Evolutionary conservation across 2,113 vertebrate species (phyloP), one percentile per base, ranked within the genome.

Genomic region (Toxostoma redivivum): DNA sequence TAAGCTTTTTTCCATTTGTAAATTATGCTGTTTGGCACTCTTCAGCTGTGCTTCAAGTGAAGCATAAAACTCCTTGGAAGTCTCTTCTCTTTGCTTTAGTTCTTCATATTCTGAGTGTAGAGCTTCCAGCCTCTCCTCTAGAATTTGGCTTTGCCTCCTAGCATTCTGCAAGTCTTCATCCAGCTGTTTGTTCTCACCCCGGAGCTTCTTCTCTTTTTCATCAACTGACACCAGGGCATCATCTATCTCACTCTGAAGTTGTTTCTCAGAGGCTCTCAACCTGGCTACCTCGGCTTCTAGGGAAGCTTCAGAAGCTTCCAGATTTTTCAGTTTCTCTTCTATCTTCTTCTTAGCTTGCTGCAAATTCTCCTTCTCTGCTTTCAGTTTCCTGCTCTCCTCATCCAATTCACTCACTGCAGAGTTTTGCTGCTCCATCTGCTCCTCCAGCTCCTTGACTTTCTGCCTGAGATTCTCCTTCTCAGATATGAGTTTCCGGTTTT

Each of bases 91-190:
- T 90, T 98, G 89, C 60, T 98, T 97, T 73, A 99, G 97, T 9
- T 98, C 97, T 84, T 92, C 83, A 58, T 97, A 98, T 23, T 99
- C 98, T 10, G 92, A 93, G 51, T 97, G 96, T 14, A 98, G 89
- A 72, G 94, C 94, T 61, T 98, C 96, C 35, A 98, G 86, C 27
- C 83, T 98, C 93, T 95, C 94, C 79, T 98, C 98, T 7, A 97
- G 96, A 31, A 90, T 76, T 66, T 98, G 97, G 71, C 92, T 98
- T 79, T 98, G 97, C 21, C 94, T 85, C 7, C 94, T 89, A 44
- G 94, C 74, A 37, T 97, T 98, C 91, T 98, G 98, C 60, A 98
- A 83, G 64, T 96, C 98, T 94, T 98, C 97, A 94, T 99, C 97
- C 83, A 99, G 94, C 80, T 97, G 97, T 71, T 88, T 95, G 95